Conservation (phyloP, 2,888 invertebrate species). For the Hypomecis punctinalis region DNA sequence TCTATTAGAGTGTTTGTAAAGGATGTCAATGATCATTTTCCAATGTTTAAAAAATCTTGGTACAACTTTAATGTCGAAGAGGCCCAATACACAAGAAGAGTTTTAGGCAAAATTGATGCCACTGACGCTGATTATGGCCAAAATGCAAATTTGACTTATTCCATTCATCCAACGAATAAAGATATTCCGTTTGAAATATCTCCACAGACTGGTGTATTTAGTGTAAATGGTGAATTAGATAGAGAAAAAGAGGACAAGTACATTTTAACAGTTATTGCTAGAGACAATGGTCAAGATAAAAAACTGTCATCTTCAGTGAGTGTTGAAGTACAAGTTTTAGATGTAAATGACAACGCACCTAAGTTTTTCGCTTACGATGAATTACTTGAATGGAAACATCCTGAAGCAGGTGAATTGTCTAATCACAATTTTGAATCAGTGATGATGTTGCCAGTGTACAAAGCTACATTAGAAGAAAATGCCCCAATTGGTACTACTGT, state of each 20-base stretch:
- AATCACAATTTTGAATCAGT: slow-evolving; percentile 83
- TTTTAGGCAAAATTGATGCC: slow-evolving; percentile 91
- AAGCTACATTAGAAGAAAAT: slow-evolving; percentile 90
- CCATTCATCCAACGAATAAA: slow-evolving; percentile 78
- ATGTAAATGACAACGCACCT: slow-evolving; percentile 94
- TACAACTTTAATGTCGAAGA: slow-evolving; percentile 93
- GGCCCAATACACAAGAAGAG: slow-evolving; percentile 88
- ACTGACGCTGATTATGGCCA: slow-evolving; percentile 92
- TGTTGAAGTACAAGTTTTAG: slow-evolving; percentile 92
- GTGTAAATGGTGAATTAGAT: slow-evolving; percentile 91
- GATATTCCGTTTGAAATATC: slow-evolving; percentile 89
- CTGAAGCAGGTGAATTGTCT: slow-evolving; percentile 75
- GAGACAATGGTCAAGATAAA: slow-evolving; percentile 88
- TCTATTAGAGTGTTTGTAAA: slow-evolving; percentile 89
- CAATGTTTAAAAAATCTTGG: slow-evolving; percentile 92
- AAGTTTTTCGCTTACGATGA: slow-evolving; percentile 92
- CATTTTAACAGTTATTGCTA: slow-evolving; percentile 89
- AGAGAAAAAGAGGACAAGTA: slow-evolving; percentile 90
- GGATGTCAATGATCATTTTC: slow-evolving; percentile 94
- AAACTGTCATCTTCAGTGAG: slow-evolving; percentile 89
- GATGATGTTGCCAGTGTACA: slow-evolving; percentile 89
- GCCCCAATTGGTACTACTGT: slow-evolving; percentile 90
- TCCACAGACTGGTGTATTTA: slow-evolving; percentile 88
- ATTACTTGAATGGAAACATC: slow-evolving; percentile 77
- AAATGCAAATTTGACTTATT: slow-evolving; percentile 92